A percentile compares a stretch with the other conserved stretches of the same genome.
Evolutionary conservation across 2,888 invertebrate species (phyloP).

Genomic region (Uloborus plumipes): DNA sequence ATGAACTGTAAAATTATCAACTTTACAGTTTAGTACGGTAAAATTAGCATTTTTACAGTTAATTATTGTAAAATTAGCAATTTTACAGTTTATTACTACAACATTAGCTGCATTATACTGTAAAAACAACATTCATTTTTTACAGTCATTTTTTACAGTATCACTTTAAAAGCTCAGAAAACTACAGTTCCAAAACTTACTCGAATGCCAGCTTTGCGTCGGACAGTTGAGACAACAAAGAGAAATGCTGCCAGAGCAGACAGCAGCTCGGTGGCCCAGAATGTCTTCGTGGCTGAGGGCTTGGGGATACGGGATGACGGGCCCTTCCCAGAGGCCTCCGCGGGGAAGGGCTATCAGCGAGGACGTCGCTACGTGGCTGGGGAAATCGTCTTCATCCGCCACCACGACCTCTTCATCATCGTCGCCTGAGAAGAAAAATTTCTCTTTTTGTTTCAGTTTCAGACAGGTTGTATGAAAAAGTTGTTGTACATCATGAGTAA

Average conservation of each 20-base stretch:
- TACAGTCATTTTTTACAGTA: too few relatives aligned
- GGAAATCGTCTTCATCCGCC: constrained; percentile 32
- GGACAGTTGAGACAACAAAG: constrained; percentile 53
- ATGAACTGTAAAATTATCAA: too few relatives aligned
- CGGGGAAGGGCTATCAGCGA: constrained; percentile 28
- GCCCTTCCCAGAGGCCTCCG: constrained; percentile 33
- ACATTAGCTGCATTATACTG: too few relatives aligned
- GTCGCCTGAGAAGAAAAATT: neutral
- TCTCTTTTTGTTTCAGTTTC: too few relatives aligned
- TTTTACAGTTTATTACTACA: too few relatives aligned
- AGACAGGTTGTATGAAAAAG: too few relatives aligned
- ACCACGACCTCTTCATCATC: constrained; percentile 43
- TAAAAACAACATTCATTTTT: too few relatives aligned
- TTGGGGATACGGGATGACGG: constrained; percentile 24
- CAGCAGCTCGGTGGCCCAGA: constrained; percentile 1
- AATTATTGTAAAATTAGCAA: too few relatives aligned
- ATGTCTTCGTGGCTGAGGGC: constrained; percentile 26
- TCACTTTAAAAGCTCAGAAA: too few relatives aligned
- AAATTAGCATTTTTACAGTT: too few relatives aligned
- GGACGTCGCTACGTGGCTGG: constrained; percentile 7
- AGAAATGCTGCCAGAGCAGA: constrained; percentile 30
- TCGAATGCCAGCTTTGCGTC: constrained; percentile 47
- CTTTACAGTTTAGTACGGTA: too few relatives aligned
- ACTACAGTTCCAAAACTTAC: constrained; percentile 4
- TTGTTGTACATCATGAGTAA: too few relatives aligned